Percentiles rank a stretch among this genome's conserved stretches.
These are phyloP conservation scores for Agonopterix subpropinquella DNA, from an alignment of 2,888 invertebrate genomes.

Conservation along the genomic window DNA sequence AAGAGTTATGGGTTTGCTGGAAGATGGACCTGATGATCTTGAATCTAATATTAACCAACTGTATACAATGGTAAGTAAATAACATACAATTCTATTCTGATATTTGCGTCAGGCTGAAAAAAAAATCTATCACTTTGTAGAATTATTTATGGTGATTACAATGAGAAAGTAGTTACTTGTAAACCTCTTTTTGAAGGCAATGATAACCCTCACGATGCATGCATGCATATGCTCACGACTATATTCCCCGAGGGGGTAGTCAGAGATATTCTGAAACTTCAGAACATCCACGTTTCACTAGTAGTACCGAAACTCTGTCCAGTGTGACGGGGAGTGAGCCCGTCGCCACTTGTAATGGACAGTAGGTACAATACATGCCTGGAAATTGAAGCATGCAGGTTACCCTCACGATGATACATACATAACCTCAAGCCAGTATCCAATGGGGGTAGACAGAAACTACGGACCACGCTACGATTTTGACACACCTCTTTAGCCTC, in stretches of 20 bases:
- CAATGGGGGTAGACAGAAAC: not conserved
- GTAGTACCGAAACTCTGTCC: too few relatives aligned
- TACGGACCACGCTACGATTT: not conserved
- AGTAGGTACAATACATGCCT: too few relatives aligned
- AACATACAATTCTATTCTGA: not conserved
- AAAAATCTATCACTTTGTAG: not conserved
- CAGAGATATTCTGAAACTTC: too few relatives aligned
- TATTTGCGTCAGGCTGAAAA: not conserved
- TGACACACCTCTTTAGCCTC: not conserved
- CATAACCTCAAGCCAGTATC: not conserved
- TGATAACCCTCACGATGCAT: not conserved
- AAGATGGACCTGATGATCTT: conserved; percentile 76
- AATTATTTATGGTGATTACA: too few relatives aligned
- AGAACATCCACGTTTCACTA: too few relatives aligned
- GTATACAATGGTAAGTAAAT: conserved; percentile 71
- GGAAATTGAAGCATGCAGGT: too few relatives aligned
- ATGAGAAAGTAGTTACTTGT: not conserved
- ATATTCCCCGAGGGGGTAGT: too few relatives aligned
- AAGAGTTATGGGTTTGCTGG: conserved; percentile 79
- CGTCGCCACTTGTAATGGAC: too few relatives aligned
- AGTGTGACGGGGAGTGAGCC: too few relatives aligned
- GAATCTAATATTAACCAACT: conserved; percentile 80
- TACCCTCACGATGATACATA: not conserved
- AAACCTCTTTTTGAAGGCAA: not conserved
- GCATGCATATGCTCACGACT: too few relatives aligned